Percentiles rank a stretch among this genome's conserved stretches.
phyloP scores from a whole-genome alignment of 1,140 invertebrate species.

The Pseudomyrmex pallidus region DNA sequence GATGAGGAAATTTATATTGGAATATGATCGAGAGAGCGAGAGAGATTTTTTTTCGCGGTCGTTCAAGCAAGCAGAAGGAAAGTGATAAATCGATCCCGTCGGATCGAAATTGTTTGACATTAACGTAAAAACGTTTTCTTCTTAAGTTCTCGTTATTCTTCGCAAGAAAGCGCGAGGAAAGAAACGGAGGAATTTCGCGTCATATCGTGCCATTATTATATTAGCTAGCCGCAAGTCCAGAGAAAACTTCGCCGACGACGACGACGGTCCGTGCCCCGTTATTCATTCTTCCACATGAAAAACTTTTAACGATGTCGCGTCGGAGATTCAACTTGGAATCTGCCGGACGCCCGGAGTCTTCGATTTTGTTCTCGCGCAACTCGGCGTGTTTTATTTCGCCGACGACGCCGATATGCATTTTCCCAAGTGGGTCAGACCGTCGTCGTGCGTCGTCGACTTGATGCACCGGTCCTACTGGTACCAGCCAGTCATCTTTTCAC shows the following conservation, averaged over 20 bases:
- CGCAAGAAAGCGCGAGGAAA: background rate
- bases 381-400: conserved; percentile 17
- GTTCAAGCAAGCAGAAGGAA: background rate
- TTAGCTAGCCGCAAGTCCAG: conserved; percentile 2
- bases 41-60: conserved; percentile 5
- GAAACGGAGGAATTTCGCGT: conserved; percentile 12
- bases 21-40: conserved; percentile 26
- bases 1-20: conserved; percentile 26
- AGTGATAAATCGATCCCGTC: conserved; percentile 21
- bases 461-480: background rate
- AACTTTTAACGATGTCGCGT: conserved; percentile 25
- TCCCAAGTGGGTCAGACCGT: conserved; percentile 17
- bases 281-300: background rate
- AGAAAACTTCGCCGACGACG: conserved; percentile 21
- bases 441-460: background rate
- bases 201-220: conserved; percentile 33
- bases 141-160: conserved; percentile 21
- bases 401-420: background rate
- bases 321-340: conserved; percentile 16
- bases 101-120: conserved; percentile 8
- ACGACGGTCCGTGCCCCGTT: background rate
- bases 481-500: background rate
- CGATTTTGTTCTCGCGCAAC: conserved; percentile 19
- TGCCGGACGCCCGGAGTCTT: background rate
- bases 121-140: conserved; percentile 27